Evolutionary conservation across 1,140 invertebrate genomes (phyloP), one percentile per base, ranked within the genome.

Genomic region (Zaprionus kolodkinae): DNA sequence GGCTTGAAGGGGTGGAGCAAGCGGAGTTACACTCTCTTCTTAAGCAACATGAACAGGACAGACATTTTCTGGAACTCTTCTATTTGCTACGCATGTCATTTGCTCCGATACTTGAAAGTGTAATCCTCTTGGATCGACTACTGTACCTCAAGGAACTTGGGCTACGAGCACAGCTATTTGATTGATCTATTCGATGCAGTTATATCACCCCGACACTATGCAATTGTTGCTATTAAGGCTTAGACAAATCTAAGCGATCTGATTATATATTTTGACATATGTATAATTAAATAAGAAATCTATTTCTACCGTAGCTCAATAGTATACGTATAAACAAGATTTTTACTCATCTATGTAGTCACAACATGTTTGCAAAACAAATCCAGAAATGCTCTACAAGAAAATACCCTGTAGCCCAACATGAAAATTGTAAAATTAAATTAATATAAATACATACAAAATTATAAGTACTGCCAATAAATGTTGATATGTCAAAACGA

Each of bases 111-210:
- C 93, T 99, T 38, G 98, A 99, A 93, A 95, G 94, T 76, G 93
- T 97, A 1, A 96, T 99, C 77, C 93, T 98, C 54, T 92, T 98
- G 17, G 98, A 99, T 93, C 95, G 97, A 89, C 91, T 97, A 27
- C 92, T 98, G 62, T 98, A 95, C 94, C 94, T 99, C 7, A 90
- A 94, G 68, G 96, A 98, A 92, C 93, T 94, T 94, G 82, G 94
- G 94, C 30, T 94, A 95, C 83, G 79, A 93, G 3, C 93, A 95
- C 72, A 94, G 95, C n/a, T 95, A 94, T 93, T 87, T 97, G 45
- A 94, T 96, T 21, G 94, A 95, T 80, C 91, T 97, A 52, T 97
- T 97, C 92, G 95, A 97, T 94, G 95, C 96, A 21, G 92, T 95
- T 11, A 91, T 96, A 55, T 97, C 96, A 9, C 96, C 96, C 5